Conservation (phyloP, 2,113 vertebrate genomes). For the Cyprinodon brontotheroides region DNA sequence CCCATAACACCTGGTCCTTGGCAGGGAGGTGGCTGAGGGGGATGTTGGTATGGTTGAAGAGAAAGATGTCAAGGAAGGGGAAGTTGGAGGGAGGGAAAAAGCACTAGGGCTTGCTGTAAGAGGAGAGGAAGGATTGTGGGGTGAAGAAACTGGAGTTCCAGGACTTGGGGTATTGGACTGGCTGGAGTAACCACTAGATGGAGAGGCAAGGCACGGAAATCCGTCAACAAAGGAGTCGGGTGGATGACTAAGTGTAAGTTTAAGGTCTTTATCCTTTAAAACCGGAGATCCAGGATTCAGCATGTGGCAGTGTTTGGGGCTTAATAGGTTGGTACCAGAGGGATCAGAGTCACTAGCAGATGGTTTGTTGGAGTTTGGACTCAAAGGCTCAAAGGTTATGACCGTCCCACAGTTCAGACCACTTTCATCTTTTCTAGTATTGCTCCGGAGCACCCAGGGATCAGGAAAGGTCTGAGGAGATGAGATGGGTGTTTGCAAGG, state of each 20-base stretch:
- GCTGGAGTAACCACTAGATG: slow-evolving; percentile 93
- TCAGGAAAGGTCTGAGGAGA: slow-evolving; percentile 82
- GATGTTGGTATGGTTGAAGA: slow-evolving; percentile 52
- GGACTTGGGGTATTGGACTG: slow-evolving; percentile 91
- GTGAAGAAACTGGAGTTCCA: slow-evolving; percentile 86
- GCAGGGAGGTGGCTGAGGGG: slow-evolving; percentile 7
- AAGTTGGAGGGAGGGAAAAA: slow-evolving; percentile 28
- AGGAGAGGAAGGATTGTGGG: slow-evolving; percentile 83
- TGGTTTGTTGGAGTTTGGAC: neutral
- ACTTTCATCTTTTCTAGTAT: slow-evolving; percentile 80
- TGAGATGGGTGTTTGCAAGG: slow-evolving; percentile 72
- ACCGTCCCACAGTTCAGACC: slow-evolving; percentile 74
- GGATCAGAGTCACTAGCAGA: neutral
- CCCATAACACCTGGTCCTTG: slow-evolving; percentile 45
- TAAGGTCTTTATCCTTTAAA: slow-evolving; percentile 22
- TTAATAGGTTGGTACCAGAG: neutral
- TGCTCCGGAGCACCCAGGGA: slow-evolving; percentile 88
- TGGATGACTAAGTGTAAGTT: slow-evolving; percentile 8
- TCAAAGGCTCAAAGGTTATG: slow-evolving; percentile 54
- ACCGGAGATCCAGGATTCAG: slow-evolving; percentile 4
- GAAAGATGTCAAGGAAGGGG: slow-evolving; percentile 76
- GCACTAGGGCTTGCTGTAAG: slow-evolving; percentile 80
- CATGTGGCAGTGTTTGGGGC: neutral
- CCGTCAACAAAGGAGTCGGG: slow-evolving; percentile 73
- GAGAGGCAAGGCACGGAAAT: slow-evolving; percentile 84